A percentile compares a stretch with the other conserved stretches of the same genome.
These are phyloP conservation scores for Pseudanteris insignis DNA, from an alignment of 2,888 invertebrate species.

Conservation along the genomic window DNA sequence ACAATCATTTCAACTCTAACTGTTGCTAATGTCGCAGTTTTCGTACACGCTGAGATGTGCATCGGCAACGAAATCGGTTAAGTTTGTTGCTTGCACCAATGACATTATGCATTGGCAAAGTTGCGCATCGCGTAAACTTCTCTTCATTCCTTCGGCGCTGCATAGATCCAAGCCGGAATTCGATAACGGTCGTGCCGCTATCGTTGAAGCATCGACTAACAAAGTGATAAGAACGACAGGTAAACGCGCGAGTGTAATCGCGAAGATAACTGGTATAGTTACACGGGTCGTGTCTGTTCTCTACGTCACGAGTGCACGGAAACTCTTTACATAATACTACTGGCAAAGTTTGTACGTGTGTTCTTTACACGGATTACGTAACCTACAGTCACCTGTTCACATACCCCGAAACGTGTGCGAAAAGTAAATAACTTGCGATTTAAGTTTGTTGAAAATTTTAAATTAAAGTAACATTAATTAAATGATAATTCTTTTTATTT, in stretches of 20 bases:
- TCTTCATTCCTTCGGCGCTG: background rate
- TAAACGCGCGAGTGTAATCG: conserved; percentile 21
- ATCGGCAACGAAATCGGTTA: conserved; percentile 5
- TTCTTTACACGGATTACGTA: conserved; percentile 18
- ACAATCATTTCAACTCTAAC: no score
- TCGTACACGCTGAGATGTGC: background rate
- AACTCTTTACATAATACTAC: conserved; percentile 35
- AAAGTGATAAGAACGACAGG: conserved; percentile 35
- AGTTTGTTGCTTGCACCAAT: conserved; percentile 14
- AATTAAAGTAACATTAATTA: no score
- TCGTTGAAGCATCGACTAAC: conserved; percentile 27
- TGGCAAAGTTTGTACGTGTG: conserved; percentile 26
- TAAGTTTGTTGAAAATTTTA: no score
- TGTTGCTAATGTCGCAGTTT: background rate
- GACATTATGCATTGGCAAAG: conserved; percentile 7
- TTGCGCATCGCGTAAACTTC: conserved; percentile 12
- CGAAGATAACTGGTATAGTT: conserved; percentile 29
- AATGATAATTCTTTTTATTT: no score
- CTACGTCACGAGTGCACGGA: conserved; percentile 6
- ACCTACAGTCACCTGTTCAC: conserved; percentile 15
- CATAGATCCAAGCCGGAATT: conserved; percentile 5
- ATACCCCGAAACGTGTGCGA: no score
- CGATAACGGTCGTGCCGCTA: conserved; percentile 26
- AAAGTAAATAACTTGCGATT: no score
- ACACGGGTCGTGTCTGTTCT: conserved; percentile 6